Percentiles rank a stretch among this genome's conserved stretches.
Evolutionary conservation across 2,797 vertebrate species (phyloP).

Genomic region (Meda fulgida): DNA sequence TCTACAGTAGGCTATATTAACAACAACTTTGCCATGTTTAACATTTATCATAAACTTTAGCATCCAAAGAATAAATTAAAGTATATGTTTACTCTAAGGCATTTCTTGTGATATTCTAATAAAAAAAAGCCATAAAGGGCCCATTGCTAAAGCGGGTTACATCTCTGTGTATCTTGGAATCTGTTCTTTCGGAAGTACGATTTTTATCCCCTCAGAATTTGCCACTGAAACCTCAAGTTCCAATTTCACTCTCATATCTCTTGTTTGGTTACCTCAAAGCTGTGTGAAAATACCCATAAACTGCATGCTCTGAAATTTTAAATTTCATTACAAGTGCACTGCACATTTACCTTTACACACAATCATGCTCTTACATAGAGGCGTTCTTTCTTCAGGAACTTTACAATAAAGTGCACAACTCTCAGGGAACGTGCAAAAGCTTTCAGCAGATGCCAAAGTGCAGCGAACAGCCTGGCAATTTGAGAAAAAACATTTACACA

Average conservation of each 20-base stretch:
- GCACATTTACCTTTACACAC: neutral
- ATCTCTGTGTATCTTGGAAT: neutral
- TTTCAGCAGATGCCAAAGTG: neutral
- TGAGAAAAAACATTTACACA: neutral
- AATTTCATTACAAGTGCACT: neutral
- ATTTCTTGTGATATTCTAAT: neutral
- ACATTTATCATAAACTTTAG: neutral
- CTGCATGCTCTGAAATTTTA: neutral
- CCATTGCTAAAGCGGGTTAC: neutral
- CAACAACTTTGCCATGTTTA: no score
- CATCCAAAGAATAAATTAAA: neutral
- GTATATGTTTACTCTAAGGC: neutral
- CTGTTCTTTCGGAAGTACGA: neutral
- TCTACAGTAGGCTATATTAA: no score
- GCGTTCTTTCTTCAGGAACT: neutral
- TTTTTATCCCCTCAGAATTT: neutral
- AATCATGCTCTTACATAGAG: neutral
- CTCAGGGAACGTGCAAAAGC: neutral
- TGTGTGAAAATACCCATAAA: neutral
- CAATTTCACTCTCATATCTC: neutral
- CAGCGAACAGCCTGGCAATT: neutral
- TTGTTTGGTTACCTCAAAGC: neutral
- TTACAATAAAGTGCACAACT: neutral
- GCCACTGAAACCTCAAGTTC: neutral
- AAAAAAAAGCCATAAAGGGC: neutral